A percentile compares a stretch with the other conserved stretches of the same genome.
These are phyloP conservation scores for Gyps fulvus DNA, from an alignment of 2,113 vertebrate species.

Conservation along the genomic window DNA sequence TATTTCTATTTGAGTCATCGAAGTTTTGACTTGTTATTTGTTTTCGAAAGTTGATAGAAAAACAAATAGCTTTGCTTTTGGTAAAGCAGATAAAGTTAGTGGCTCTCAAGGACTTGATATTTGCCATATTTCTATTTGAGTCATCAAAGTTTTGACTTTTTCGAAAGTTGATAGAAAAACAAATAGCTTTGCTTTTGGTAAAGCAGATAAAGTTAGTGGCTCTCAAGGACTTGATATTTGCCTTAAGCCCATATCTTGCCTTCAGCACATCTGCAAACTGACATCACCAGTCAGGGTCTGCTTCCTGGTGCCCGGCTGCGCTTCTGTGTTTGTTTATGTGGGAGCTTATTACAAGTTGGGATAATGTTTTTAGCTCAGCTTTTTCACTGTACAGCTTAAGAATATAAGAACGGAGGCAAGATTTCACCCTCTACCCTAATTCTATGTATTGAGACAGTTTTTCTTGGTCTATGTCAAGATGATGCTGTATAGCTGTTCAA, in stretches of 20 bases:
- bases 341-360: neutral
- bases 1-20: neutral
- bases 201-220: neutral
- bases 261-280: neutral
- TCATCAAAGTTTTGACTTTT: neutral
- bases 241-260: neutral
- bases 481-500: neutral
- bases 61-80: neutral
- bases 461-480: neutral
- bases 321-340: neutral
- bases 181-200: neutral
- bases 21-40: neutral
- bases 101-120: neutral
- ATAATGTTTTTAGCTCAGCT: fast-evolving
- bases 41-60: neutral
- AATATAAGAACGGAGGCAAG: neutral
- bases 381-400: neutral
- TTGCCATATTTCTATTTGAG: fast-evolving
- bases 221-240: neutral
- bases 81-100: neutral
- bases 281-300: neutral
- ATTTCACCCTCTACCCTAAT: neutral
- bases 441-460: neutral
- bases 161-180: neutral
- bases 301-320: fast-evolving